Evolutionary conservation across 2,888 invertebrate genomes (phyloP).

Genomic region (Caenorhabditis sp.): DNA sequence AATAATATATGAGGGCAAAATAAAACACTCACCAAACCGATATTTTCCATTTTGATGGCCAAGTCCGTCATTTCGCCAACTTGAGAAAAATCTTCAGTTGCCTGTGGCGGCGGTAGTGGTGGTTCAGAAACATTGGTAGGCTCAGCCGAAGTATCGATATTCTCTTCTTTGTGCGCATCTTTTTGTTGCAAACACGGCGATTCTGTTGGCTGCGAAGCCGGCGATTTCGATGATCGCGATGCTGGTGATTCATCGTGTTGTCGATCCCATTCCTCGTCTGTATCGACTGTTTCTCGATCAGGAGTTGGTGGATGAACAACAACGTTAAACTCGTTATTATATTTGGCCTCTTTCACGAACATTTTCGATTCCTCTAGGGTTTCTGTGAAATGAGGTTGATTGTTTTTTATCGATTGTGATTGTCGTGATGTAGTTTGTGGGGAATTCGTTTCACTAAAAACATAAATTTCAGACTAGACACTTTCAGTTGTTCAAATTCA

Average conservation of each 20-base stretch:
- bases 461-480: too few species aligned
- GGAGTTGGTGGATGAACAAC: background rate
- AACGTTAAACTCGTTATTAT: background rate
- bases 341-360: background rate
- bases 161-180: background rate
- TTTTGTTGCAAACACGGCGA: too few species aligned
- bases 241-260: background rate
- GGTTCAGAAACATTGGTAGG: background rate
- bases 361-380: background rate
- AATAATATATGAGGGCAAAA: background rate
- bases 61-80: background rate
- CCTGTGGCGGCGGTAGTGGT: background rate
- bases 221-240: too few species aligned
- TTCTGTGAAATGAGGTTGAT: too few species aligned
- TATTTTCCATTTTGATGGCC: background rate
- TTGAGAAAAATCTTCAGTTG: background rate
- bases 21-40: background rate
- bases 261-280: background rate
- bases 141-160: background rate
- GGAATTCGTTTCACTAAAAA: too few species aligned
- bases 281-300: background rate
- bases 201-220: too few species aligned
- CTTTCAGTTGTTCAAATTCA: too few species aligned
- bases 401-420: too few species aligned
- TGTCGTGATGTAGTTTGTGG: too few species aligned